Base-by-base conservation (phyloP, 2,888 invertebrate genomes). In the Elegia similella region DNA sequence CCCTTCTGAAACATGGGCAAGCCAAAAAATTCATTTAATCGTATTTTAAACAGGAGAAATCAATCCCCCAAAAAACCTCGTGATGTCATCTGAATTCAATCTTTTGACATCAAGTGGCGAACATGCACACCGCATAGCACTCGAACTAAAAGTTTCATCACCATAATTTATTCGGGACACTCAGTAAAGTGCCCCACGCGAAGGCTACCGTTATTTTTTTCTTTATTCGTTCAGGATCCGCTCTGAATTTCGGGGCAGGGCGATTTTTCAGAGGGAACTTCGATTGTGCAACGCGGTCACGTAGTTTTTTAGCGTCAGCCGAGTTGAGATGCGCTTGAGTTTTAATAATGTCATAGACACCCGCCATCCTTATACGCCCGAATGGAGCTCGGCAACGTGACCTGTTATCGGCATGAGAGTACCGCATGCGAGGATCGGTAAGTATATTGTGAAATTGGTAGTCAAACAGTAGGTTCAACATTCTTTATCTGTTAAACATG, bases 81-180 rank as follows among this genome's bases (percentile, higher is more conserved):
- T 16, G 6, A 13, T 15, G 6, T 17, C 12, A 50, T 50, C 16
- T 50, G 34, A 1, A 50, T 50, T 34, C 12, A 38, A 50, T 50
- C 17, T 50, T 50, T 50, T 15, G 50, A 15, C 32, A 78, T 77
- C 73, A 76, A 77, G 79, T 69, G 71, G 69, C 67, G 62, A 62
- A 56, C 63, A 66, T 58, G 61, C 65, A 61, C 67, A 59, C 66
- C 67, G 72, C 73, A 77, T 76, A 79, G 77, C 78, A 76, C 82
- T 78, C 77, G 71, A 78, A 79, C 81, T 82, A 79, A 86, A 82
- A 86, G 80, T 87, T 86, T 83, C 79, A 85, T 86, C 83, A 86
- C 75, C 82, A 87, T 87, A 87, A 88, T 87, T 87, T 88, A 88
- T 88, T 86, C 88, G 80, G 85, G 82, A 80, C 81, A 79, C 79